Percentiles rank a stretch among this genome's conserved stretches.
Evolutionary conservation across 2,113 vertebrate species (phyloP).

Genomic region (Progne subis): DNA sequence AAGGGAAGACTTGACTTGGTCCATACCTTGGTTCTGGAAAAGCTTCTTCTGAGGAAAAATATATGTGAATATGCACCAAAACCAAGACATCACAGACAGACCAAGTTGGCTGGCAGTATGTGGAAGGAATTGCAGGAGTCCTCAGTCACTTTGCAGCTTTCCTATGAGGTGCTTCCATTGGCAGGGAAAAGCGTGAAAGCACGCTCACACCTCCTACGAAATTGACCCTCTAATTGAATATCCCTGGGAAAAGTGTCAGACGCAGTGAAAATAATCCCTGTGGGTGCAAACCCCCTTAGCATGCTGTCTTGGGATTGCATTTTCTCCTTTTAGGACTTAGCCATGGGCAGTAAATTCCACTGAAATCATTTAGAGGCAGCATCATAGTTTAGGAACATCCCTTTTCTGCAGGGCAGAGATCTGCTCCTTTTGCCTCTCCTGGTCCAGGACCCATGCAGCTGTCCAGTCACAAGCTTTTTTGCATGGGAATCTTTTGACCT

Average conservation of each 20-base stretch:
- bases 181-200: not conserved
- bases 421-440: not conserved
- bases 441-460: not conserved
- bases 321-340: not conserved
- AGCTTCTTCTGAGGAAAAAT: not conserved
- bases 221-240: slow-evolving; percentile 59
- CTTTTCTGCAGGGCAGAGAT: not conserved
- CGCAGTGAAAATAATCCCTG: slow-evolving; percentile 6
- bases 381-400: not conserved
- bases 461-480: not conserved
- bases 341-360: not conserved
- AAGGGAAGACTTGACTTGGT: not conserved
- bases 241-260: slow-evolving; percentile 48
- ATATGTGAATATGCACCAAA: not conserved
- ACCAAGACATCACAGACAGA: not conserved
- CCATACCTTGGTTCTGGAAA: not conserved
- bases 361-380: not conserved
- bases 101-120: slow-evolving; percentile 13
- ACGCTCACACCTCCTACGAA: not conserved
- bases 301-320: not conserved
- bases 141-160: slow-evolving; percentile 55
- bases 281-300: slow-evolving; percentile 7
- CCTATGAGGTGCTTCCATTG: slow-evolving; percentile 9
- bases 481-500: not conserved
- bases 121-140: slow-evolving; percentile 12